Evolutionary conservation across 2,113 vertebrate genomes (phyloP), one percentile per base, ranked within the genome.

Genomic region (Calypte anna): DNA sequence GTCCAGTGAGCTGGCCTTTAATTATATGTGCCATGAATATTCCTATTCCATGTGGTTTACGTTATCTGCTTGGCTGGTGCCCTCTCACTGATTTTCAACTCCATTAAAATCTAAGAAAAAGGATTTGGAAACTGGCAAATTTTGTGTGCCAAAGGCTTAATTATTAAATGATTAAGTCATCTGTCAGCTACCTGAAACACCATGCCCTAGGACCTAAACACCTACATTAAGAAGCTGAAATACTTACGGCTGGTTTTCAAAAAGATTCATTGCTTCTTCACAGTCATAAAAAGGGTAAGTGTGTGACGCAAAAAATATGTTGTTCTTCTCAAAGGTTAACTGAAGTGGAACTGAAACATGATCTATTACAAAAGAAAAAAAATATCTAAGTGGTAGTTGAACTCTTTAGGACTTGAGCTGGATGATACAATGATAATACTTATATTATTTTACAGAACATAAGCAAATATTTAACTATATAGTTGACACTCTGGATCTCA

Each of bases 201-300:
- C 8, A 66, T 15, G 64, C 21, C 36, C 79, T 17, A 76, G 38
- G n/a, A 67, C 44, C 55, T 57, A 78, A 90, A 86, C 30, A 79
- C 33, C 48, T 69, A 40, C 27, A 21, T 68, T 82, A 78, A 67
- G 62, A 67, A 92, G 44, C 31, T 95, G 88, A 91, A 75, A 74
- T 94, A 99, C 99, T 99, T 97, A 99, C 99, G 99, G 99, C 43
- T 98, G 98, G 93, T 99, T 99, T 97, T 97, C 97, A 51, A 97
- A 94, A 75, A 98, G 98, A 96, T 98, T 98, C 96, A 98, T 98
- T 13, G 99, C 98, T 8, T 98, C 98, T 17, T 97, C 97, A 75
- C 99, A 99, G 96, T 99, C 99, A 58, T 99, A 99, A 97, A 99
- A 99, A 58, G 98, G 98, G 86, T 99, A 99, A 84, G 97, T 97